Evolutionary conservation across 2,888 invertebrate genomes (phyloP).

Genomic region (Chydorus sphaericus): DNA sequence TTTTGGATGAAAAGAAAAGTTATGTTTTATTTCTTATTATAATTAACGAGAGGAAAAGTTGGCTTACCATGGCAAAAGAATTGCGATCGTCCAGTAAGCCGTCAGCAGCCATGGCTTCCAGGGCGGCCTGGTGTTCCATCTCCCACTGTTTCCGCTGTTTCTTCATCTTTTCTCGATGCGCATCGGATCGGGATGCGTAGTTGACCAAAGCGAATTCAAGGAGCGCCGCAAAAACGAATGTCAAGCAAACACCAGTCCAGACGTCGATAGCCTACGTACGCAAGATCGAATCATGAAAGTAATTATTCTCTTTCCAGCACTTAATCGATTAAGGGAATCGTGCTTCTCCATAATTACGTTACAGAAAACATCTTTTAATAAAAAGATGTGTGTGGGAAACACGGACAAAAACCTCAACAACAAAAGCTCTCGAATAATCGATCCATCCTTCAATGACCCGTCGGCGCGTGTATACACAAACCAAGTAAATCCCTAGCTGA

Average conservation of each 20-base stretch:
- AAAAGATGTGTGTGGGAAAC: too few relatives aligned
- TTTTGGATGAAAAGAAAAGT: background rate
- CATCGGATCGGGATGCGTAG: constrained; percentile 29
- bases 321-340: background rate
- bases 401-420: too few relatives aligned
- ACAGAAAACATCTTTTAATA: too few relatives aligned
- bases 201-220: constrained; percentile 40
- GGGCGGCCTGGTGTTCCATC: constrained; percentile 41
- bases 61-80: constrained; percentile 79
- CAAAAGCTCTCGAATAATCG: too few relatives aligned
- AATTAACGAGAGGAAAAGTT: too few relatives aligned
- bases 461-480: too few relatives aligned
- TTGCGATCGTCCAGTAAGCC: constrained; percentile 14
- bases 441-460: too few relatives aligned
- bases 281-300: background rate
- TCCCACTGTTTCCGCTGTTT: constrained; percentile 64
- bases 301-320: too few relatives aligned
- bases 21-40: too few relatives aligned
- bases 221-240: constrained; percentile 38
- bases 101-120: constrained; percentile 21
- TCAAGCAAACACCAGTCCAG: constrained; percentile 34
- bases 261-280: constrained; percentile 29
- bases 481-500: too few relatives aligned
- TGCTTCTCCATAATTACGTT: too few relatives aligned
- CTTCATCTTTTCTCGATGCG: constrained; percentile 61